Conservation (phyloP, 2,797 vertebrate species). For the Propithecus deckenii region DNA sequence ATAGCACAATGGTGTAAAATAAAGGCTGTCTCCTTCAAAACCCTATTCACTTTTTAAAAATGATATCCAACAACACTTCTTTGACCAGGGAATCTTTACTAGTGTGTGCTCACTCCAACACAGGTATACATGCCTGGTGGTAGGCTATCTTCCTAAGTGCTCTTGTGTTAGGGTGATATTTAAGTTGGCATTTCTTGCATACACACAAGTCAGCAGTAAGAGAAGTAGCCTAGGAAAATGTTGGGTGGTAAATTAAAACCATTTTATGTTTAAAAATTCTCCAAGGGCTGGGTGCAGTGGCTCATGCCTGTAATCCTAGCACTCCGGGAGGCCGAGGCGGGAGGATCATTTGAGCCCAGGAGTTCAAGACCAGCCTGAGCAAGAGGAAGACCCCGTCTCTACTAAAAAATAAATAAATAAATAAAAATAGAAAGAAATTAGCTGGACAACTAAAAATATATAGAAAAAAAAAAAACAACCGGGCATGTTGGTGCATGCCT, state of each 20-base stretch:
- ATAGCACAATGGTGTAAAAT: neutral
- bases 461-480: no score
- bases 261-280: neutral
- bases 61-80: neutral
- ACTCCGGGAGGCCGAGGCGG: no score
- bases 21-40: neutral
- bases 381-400: no score
- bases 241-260: neutral
- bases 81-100: neutral
- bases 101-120: neutral
- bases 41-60: neutral
- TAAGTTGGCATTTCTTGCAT: neutral
- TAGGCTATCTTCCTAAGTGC: neutral
- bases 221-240: neutral
- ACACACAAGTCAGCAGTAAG: neutral
- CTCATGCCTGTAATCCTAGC: no score
- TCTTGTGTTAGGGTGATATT: neutral
- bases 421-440: no score
- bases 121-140: rapidly evolving
- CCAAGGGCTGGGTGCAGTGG: neutral
- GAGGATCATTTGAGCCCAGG: no score
- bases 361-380: no score
- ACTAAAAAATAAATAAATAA: no score
- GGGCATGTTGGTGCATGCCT: no score
- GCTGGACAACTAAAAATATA: no score